Conservation (phyloP, 2,797 vertebrate species). For the Martes flavigula region DNA sequence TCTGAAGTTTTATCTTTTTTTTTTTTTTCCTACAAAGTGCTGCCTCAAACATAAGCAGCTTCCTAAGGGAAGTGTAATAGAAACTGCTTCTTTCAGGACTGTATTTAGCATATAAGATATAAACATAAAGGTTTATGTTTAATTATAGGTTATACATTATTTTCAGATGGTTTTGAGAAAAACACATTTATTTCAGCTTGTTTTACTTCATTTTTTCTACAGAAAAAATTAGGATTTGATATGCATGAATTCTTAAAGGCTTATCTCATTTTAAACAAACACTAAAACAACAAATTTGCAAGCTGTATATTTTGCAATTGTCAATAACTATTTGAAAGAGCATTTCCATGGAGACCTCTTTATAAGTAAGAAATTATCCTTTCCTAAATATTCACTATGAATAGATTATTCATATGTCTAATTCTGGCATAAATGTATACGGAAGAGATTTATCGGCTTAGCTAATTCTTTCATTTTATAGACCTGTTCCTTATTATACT, state of each 20-base stretch:
- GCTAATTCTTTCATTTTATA: conserved; percentile 52
- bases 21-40: background rate
- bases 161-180: conserved; percentile 47
- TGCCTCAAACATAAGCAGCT: background rate
- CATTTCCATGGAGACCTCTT: conserved; percentile 66
- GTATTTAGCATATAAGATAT: background rate
- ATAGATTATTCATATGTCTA: conserved; percentile 59
- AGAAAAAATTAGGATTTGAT: conserved; percentile 33
- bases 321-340: conserved; percentile 73
- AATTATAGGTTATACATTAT: conserved; percentile 36
- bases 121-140: conserved; percentile 28
- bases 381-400: conserved; percentile 60
- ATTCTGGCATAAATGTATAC: conserved; percentile 71
- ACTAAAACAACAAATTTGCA: conserved; percentile 55
- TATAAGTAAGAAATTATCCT: conserved; percentile 67
- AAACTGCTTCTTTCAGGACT: background rate
- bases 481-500: conserved; percentile 52
- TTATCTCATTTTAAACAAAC: conserved; percentile 53
- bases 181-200: background rate
- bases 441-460: conserved; percentile 67
- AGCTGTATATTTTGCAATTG: conserved; percentile 60
- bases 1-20: background rate
- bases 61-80: background rate
- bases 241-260: background rate
- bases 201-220: conserved; percentile 18